A percentile compares a stretch with the other conserved stretches of the same genome.
Evolutionary conservation across 2,797 vertebrate species (phyloP).

Genomic region (Poecilia gillii): DNA sequence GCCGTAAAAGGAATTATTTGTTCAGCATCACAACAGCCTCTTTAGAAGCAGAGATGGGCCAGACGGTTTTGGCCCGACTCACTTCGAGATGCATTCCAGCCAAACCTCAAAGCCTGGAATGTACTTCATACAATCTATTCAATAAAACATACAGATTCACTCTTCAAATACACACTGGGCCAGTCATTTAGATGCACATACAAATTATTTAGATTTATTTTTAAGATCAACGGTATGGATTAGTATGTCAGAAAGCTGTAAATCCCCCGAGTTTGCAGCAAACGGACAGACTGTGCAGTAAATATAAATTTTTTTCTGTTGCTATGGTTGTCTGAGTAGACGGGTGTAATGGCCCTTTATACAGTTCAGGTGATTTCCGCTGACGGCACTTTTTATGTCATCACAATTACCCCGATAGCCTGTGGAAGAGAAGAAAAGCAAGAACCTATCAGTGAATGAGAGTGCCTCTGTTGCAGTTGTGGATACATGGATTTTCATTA

Average conservation of each 20-base stretch:
- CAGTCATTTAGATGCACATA: background rate
- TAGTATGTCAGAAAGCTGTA: background rate
- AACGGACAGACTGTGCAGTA: background rate
- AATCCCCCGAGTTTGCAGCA: conserved; percentile 6
- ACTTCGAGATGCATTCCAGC: background rate
- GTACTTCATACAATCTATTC: background rate
- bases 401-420: conserved; percentile 39
- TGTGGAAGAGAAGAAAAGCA: conserved; percentile 43
- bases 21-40: conserved; percentile 15
- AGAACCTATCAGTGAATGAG: background rate
- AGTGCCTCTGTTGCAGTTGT: conserved; percentile 15
- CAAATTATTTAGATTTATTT: background rate
- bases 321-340: conserved; percentile 10
- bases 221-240: background rate
- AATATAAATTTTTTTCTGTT: conserved; percentile 23
- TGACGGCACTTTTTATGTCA: conserved; percentile 8
- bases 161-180: background rate
- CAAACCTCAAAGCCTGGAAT: background rate
- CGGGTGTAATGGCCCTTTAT: conserved; percentile 46
- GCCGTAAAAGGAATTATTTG: conserved; percentile 14
- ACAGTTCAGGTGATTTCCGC: conserved; percentile 20
- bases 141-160: background rate
- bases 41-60: conserved; percentile 21
- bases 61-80: background rate
- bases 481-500: background rate